Evolutionary conservation across 1,140 invertebrate genomes (phyloP).

Genomic region (Dreissena rostriformis): DNA sequence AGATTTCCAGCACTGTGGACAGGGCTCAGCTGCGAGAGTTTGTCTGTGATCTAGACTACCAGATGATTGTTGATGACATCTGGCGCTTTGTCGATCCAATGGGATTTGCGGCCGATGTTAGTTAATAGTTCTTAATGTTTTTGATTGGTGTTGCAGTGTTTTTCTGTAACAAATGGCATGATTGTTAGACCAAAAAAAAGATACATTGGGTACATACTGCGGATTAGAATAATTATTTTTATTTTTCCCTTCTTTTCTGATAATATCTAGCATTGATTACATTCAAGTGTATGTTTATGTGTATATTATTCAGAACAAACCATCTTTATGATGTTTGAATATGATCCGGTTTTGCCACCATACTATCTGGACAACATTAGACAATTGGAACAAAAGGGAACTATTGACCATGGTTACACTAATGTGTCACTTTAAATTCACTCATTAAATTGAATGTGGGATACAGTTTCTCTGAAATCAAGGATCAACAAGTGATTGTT

Average conservation of each 20-base stretch:
- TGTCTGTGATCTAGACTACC: slow-evolving; percentile 10
- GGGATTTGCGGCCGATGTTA: slow-evolving; percentile 2
- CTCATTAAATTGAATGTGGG: too few species aligned
- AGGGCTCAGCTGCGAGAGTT: slow-evolving; percentile 5
- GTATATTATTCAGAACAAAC: too few species aligned
- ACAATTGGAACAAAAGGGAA: too few species aligned
- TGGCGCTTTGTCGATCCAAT: neutral
- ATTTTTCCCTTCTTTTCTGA: neutral
- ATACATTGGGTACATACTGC: neutral
- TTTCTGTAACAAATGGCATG: neutral
- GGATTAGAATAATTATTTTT: neutral
- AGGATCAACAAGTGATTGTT: too few species aligned
- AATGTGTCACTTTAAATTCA: too few species aligned
- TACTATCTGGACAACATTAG: too few species aligned
- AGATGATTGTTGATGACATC: slow-evolving; percentile 7
- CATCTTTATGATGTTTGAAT: too few species aligned
- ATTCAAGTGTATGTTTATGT: too few species aligned
- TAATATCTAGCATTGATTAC: too few species aligned
- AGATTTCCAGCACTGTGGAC: neutral
- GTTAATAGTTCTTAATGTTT: neutral
- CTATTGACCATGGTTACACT: too few species aligned
- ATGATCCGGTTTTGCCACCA: too few species aligned
- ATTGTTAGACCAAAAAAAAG: neutral
- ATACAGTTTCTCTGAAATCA: too few species aligned
- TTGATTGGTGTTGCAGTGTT: neutral